A percentile compares a stretch with the other conserved stretches of the same genome.
These are phyloP conservation scores for Tupaia tana DNA, from an alignment of 2,113 vertebrate genomes.

Conservation along the genomic window DNA sequence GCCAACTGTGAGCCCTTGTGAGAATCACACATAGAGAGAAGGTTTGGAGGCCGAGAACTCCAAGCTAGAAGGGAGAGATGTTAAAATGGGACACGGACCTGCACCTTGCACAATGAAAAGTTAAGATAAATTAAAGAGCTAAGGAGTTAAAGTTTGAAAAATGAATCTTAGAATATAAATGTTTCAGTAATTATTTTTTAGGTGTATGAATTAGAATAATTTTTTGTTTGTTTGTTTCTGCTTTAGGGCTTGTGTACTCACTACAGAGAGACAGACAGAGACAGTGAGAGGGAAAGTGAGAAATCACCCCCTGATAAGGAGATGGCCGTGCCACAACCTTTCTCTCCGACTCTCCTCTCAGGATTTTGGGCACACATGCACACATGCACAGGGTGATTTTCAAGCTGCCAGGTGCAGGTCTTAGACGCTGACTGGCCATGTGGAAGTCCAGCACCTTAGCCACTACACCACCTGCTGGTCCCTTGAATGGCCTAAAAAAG, in stretches of 20 bases:
- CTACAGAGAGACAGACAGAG: no score
- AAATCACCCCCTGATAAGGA: no score
- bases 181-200: neutral
- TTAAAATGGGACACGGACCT: neutral
- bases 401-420: no score
- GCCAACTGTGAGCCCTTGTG: neutral
- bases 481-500: neutral
- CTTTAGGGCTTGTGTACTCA: no score
- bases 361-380: no score
- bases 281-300: no score
- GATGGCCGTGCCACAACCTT: no score
- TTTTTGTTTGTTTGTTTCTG: neutral
- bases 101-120: neutral
- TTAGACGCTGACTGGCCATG: no score
- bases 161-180: neutral
- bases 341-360: no score
- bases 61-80: neutral
- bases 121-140: neutral
- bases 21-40: neutral
- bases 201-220: neutral
- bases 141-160: neutral
- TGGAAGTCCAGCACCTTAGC: no score
- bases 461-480: no score
- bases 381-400: no score
- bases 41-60: neutral